A percentile compares a stretch with the other conserved stretches of the same genome.
Evolutionary conservation across 1,140 invertebrate species (phyloP).

Genomic region (Lerema accius): DNA sequence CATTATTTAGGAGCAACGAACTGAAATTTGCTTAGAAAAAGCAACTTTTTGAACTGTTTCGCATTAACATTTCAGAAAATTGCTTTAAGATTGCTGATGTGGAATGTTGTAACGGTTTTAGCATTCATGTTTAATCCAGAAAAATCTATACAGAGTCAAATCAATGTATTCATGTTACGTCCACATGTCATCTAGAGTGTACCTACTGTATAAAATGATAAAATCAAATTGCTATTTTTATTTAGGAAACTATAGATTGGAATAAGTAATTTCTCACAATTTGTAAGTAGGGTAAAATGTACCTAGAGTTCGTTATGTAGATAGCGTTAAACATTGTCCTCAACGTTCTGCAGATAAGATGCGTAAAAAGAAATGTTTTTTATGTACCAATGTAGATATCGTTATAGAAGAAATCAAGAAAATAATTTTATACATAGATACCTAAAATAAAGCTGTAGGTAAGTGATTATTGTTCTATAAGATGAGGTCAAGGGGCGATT

Average conservation of each 20-base stretch:
- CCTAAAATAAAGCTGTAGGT: no score
- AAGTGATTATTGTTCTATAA: no score
- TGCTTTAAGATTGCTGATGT: slow-evolving; percentile 57
- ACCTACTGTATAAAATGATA: not conserved
- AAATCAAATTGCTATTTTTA: not conserved
- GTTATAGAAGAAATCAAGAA: no score
- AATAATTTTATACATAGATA: no score
- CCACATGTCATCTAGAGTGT: not conserved
- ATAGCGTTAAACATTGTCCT: no score
- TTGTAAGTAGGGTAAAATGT: no score
- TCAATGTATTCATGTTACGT: not conserved
- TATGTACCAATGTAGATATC: no score
- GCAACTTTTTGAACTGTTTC: slow-evolving; percentile 53
- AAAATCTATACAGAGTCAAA: slow-evolving; percentile 11
- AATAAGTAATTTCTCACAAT: not conserved
- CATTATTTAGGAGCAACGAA: slow-evolving; percentile 67
- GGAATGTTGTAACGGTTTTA: slow-evolving; percentile 68
- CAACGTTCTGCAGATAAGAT: no score
- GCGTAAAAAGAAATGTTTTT: no score
- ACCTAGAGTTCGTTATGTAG: no score
- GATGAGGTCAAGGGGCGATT: no score
- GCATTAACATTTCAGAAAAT: slow-evolving; percentile 51
- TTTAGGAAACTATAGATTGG: not conserved
- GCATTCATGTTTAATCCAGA: slow-evolving; percentile 38
- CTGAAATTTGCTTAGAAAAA: slow-evolving; percentile 61